Percentiles rank a stretch among this genome's conserved stretches.
Evolutionary conservation across 2,797 vertebrate species (phyloP).

Genomic region (Clangula hyemalis): DNA sequence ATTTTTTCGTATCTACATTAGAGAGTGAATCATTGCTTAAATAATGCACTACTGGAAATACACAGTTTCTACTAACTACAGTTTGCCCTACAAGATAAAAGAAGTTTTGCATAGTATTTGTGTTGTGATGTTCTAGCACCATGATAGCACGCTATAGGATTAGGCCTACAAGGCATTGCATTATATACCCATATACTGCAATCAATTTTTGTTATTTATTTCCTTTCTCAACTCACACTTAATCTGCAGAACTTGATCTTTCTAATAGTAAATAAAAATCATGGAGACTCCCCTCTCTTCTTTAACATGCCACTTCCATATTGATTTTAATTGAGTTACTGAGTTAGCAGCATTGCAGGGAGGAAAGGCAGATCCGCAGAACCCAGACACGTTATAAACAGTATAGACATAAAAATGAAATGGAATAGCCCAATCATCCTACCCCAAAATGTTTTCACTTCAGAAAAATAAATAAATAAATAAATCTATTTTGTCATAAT

Average conservation of each 20-base stretch:
- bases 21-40: neutral
- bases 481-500: neutral
- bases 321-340: neutral
- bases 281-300: neutral
- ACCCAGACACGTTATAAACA: neutral
- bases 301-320: neutral
- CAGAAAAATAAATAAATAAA: neutral
- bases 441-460: neutral
- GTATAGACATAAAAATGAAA: neutral
- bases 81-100: neutral
- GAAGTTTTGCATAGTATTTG: neutral
- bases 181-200: neutral
- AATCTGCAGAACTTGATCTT: neutral
- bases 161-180: fast-evolving
- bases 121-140: neutral
- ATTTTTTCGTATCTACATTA: neutral
- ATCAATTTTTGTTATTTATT: neutral
- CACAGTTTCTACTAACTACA: neutral
- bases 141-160: neutral
- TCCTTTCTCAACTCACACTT: neutral
- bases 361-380: neutral
- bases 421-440: neutral
- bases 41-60: neutral
- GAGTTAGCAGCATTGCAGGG: neutral
- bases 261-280: neutral